Conservation (phyloP, 2,888 invertebrate genomes). For the Deilephila porcellus region DNA sequence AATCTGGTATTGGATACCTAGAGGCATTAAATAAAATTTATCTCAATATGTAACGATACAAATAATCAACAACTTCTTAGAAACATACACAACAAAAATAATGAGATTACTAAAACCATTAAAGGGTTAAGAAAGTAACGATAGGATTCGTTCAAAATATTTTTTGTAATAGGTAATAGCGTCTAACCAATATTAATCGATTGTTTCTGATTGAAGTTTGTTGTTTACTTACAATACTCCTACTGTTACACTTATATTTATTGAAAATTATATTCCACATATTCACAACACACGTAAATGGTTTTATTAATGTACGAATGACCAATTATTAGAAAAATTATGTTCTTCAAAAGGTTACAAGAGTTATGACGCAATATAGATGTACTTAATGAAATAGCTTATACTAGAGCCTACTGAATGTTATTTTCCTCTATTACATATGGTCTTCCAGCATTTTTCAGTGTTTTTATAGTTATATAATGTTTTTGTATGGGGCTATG, state of each 20-base stretch:
- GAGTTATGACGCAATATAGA: background rate
- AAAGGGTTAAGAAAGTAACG: background rate
- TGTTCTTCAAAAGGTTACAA: background rate
- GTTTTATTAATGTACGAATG: background rate
- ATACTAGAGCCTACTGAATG: background rate
- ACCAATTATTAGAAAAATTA: background rate
- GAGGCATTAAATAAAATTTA: slow-evolving; percentile 42
- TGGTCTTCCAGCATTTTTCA: background rate
- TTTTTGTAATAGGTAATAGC: background rate
- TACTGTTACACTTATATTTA: slow-evolving; percentile 4
- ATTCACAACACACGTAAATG: slow-evolving; percentile 32
- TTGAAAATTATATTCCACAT: slow-evolving; percentile 33
- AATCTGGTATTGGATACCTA: slow-evolving; percentile 56
- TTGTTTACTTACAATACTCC: background rate
- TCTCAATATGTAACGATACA: slow-evolving; percentile 33
- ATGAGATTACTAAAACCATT: background rate
- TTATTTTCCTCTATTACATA: background rate
- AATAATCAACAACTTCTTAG: slow-evolving; percentile 37
- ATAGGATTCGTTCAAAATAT: background rate
- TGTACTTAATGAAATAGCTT: background rate
- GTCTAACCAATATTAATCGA: background rate
- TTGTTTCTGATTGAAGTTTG: background rate
- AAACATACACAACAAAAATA: slow-evolving; percentile 2
- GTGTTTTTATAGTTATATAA: background rate
- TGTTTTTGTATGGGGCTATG: background rate